A percentile compares a stretch with the other conserved stretches of the same genome.
phyloP scores from a whole-genome alignment of 2,888 invertebrate species.

The Mimachlamys varia region DNA sequence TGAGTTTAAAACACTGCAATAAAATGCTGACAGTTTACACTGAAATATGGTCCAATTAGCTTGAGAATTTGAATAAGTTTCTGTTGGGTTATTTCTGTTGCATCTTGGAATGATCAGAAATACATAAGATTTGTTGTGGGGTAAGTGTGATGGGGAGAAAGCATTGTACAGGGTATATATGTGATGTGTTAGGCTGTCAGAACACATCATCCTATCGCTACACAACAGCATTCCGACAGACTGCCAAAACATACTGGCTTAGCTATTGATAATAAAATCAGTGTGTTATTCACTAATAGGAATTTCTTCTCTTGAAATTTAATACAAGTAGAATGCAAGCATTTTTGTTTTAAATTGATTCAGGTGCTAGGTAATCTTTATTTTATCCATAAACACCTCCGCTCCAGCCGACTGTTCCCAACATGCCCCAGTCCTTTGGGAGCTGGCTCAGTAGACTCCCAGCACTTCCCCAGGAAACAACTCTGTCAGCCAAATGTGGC shows the following conservation, averaged over 20 bases:
- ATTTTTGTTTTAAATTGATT: conserved; percentile 36
- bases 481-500: not conserved
- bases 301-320: conserved; percentile 15
- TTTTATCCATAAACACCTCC: not conserved
- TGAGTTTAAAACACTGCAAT: not conserved
- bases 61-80: not conserved
- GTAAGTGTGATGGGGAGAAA: not conserved
- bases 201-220: not conserved
- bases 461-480: not conserved
- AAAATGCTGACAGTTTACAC: conserved; percentile 25
- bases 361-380: conserved; percentile 11
- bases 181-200: conserved; percentile 8
- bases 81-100: not conserved
- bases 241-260: conserved; percentile 15
- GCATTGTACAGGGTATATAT: conserved; percentile 1
- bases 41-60: not conserved
- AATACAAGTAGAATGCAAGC: conserved; percentile 11
- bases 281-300: conserved; percentile 10
- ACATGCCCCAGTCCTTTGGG: not conserved
- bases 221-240: conserved; percentile 16
- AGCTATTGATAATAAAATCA: conserved; percentile 27
- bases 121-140: not conserved
- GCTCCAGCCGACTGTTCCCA: conserved; percentile 17
- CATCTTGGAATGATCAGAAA: conserved; percentile 2
- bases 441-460: not conserved